Base-by-base conservation (phyloP, 1,140 invertebrate genomes). In the Cotesia glomerata region DNA sequence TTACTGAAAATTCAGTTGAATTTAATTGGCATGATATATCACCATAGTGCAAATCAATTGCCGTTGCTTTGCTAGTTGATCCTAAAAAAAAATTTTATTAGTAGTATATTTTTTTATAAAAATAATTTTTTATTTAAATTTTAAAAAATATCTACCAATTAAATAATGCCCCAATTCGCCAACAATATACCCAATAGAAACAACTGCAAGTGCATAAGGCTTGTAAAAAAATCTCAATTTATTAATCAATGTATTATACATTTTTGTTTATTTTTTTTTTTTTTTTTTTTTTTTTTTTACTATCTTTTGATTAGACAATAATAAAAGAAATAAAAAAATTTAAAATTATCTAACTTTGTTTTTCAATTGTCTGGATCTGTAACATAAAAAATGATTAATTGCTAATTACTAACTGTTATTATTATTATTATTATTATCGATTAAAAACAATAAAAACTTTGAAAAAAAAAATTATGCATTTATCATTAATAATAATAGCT, bases 141-240 rank as follows among this genome's bases (percentile, higher is more conserved):
- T 3, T 14, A 32, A 63, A 61, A 54, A 63, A 39, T 62, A 79
- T 84, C 87, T 78, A 87, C 95, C 95, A 76, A 96, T 95, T 67
- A 96, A 86, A 85, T 95, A 96, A 86, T 96, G 95, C 5, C 94
- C 94, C 64, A 96, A 85, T 84, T 96, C 95, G 18, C 93, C 94
- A 1, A 95, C 84, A 9, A 95, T 91, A 82, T 95, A 96, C 74
- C 94, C 94, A 49, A 94, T 82, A 13, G 94, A 93, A 49, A 96
- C 90, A 58, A 96, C 85, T 3, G 89, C 92, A 74, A 96, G 84
- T 32, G 93, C 93, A 82, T 95, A 95, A 76, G 90, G 88, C 76
- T 92, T 92, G 84, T 95, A 95, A 68, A 92, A 88, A 77, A 89
- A 89, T 74, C 89, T 88, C 45, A 94, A 81, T 80, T 93, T 94